Evolutionary conservation across 2,797 vertebrate species (phyloP).

Genomic region (Acanthiza pusilla): DNA sequence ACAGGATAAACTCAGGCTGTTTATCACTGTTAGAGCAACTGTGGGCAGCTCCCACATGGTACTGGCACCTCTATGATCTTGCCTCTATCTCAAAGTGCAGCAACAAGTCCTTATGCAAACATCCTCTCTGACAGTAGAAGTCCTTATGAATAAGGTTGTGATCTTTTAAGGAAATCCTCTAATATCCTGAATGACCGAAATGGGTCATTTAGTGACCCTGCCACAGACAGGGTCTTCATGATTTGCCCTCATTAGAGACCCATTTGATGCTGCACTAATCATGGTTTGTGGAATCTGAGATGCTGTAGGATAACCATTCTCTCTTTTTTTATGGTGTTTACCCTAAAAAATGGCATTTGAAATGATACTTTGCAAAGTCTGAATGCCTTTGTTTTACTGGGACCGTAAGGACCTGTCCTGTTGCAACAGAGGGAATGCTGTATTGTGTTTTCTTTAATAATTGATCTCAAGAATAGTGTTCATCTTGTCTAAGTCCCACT

Average conservation of each 20-base stretch:
- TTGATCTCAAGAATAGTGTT: not conserved
- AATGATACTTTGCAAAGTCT: not conserved
- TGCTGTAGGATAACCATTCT: not conserved
- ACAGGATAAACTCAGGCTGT: not conserved
- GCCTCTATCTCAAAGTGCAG: not conserved
- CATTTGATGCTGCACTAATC: not conserved
- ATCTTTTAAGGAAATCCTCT: not conserved
- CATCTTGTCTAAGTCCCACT: not conserved
- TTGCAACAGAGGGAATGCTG: not conserved
- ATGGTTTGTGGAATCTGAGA: not conserved
- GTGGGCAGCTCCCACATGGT: rapidly evolving
- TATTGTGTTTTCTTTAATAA: not conserved
- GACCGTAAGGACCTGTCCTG: not conserved
- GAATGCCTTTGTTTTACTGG: not conserved
- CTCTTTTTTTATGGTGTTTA: not conserved
- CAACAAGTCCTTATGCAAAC: not conserved
- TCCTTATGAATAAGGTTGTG: not conserved
- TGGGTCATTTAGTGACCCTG: not conserved
- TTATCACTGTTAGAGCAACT: not conserved
- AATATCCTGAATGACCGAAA: not conserved
- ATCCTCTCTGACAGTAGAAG: not conserved
- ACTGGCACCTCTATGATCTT: rapidly evolving
- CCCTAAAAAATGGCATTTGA: not conserved
- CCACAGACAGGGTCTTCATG: not conserved
- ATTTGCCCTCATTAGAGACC: not conserved